A percentile compares a stretch with the other conserved stretches of the same genome.
Evolutionary conservation across 2,797 vertebrate species (phyloP).

Genomic region (Mormyrops boulengeri): DNA sequence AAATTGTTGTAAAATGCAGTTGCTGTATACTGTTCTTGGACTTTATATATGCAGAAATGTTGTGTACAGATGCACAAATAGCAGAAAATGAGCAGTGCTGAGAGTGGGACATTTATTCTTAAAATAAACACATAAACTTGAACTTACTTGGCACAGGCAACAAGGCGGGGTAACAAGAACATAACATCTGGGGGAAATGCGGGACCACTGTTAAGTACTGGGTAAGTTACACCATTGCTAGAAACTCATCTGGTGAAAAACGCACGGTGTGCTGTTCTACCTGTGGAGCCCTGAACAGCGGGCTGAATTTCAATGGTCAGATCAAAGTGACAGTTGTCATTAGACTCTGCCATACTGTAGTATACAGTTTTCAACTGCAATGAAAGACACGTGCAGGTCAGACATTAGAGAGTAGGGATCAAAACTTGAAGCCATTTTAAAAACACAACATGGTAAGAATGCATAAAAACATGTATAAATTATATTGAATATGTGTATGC

Average conservation of each 20-base stretch:
- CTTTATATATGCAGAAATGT: background rate
- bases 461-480: background rate
- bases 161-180: slow-evolving; percentile 43
- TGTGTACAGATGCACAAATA: background rate
- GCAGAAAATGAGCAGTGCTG: background rate
- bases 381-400: background rate
- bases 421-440: background rate
- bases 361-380: slow-evolving; percentile 76
- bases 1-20: background rate
- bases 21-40: background rate
- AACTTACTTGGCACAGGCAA: slow-evolving; percentile 75
- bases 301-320: slow-evolving; percentile 45
- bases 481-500: background rate
- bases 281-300: background rate
- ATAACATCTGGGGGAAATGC: slow-evolving; percentile 33
- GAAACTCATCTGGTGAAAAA: background rate
- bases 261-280: slow-evolving; percentile 26
- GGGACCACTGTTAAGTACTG: background rate
- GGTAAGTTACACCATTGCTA: background rate
- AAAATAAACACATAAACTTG: background rate
- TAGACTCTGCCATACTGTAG: slow-evolving; percentile 60
- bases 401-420: background rate
- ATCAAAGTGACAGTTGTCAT: slow-evolving; percentile 71
- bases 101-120: background rate
- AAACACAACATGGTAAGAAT: background rate